phyloP scores from a whole-genome alignment of 2,113 vertebrate species.

The Protobothrops mucrosquamatus region DNA sequence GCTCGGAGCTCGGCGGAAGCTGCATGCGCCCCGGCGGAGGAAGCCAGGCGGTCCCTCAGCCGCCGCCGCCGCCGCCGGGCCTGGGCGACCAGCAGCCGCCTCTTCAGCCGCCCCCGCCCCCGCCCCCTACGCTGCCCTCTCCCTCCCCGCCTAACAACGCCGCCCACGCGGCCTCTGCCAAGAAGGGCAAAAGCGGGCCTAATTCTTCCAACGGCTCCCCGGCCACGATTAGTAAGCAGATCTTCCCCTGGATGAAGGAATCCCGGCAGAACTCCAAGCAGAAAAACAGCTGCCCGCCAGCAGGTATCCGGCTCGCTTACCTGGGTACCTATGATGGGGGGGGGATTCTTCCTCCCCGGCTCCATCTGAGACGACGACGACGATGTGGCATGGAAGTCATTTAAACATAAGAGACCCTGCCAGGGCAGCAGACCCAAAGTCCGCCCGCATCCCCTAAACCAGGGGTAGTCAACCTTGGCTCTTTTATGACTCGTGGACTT shows the following conservation, averaged over 20 bases:
- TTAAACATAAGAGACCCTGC: background rate
- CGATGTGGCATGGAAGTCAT: background rate
- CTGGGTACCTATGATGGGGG: background rate
- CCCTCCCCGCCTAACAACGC: conserved; percentile 80
- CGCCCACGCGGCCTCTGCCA: conserved; percentile 82
- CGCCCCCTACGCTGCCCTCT: conserved; percentile 84
- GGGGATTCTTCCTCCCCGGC: background rate
- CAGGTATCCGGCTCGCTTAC: conserved; percentile 77
- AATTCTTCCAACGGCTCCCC: conserved; percentile 72
- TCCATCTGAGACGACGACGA: background rate
- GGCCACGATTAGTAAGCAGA: conserved; percentile 92
- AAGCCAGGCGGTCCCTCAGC: conserved; percentile 80
- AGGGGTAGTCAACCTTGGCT: too few relatives aligned
- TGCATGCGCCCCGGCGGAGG: conserved; percentile 87
- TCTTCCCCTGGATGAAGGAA: conserved; percentile 99
- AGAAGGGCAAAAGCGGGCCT: conserved; percentile 86
- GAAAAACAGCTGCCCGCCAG: conserved; percentile 85
- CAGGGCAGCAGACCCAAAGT: background rate
- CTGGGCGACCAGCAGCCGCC: conserved; percentile 79
- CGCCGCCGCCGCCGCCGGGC: conserved; percentile 68
- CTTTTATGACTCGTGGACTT: too few relatives aligned
- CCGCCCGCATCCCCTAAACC: background rate
- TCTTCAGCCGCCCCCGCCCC: conserved; percentile 58
- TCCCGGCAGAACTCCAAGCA: conserved; percentile 93
- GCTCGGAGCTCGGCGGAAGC: conserved; percentile 86